Base-by-base conservation (phyloP, 2,888 invertebrate genomes). In the Ditylenchus weischeri region DNA sequence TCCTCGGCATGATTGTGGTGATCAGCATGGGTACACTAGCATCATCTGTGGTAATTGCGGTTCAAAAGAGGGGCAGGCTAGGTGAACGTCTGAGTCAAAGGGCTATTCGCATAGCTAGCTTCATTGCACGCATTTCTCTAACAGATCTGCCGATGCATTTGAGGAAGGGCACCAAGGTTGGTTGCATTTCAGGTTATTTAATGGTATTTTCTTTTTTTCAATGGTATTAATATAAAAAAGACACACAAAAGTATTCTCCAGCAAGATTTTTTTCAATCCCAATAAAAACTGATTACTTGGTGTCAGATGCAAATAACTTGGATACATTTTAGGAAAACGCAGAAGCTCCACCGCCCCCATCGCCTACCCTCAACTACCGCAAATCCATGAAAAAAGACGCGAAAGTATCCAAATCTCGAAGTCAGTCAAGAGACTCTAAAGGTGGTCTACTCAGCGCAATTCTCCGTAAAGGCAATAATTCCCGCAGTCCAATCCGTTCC, bases 11-110 rank as follows among this genome's bases (percentile, higher is more conserved):
- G 72, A 86, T 86, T 35, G 58, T 71, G 8, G 70, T 75, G 10
- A 85, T 86, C 23, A 85, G 85, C 0, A 79, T 84, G 15, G 85
- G 86, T 50, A 86, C 86, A 8, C 84, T 84, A 13, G 84, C 85
- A 78, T 85, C 85, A 8, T 84, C 85, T 6, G 79, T 86, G 47
- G 85, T 85, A 19, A 81, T 86, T 62, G 85, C 85, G 69, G 83
- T 86, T 13, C 85, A 86, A 73, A 85, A 85, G 71, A 69, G 78
- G 58, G 81, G 81, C 43, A 71, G 78, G 58, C 68, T 80, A 18
- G 81, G 81, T 38, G 81, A 81, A 65, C 67, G 81, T 29, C 72
- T 81, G 59, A 74, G 74, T 21, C 74, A 70, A 58, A 69, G 73
- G 29, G 72, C 79, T 1, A 70, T 82, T 51, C 72, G 69, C 70